Conservation (phyloP, 1,140 invertebrate species). For the Megathymus violae region DNA sequence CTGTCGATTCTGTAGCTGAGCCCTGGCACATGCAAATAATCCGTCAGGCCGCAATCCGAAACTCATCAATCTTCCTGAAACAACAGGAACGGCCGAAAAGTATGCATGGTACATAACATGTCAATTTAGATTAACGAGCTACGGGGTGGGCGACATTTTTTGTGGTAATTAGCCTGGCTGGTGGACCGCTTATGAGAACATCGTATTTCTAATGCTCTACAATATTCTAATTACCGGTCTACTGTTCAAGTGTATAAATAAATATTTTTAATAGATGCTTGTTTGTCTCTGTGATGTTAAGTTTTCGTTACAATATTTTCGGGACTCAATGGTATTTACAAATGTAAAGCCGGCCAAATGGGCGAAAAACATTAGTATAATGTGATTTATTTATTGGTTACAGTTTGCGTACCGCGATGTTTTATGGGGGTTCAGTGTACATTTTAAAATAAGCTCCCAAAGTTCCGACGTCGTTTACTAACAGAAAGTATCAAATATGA, state of each 20-base stretch:
- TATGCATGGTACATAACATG: slow-evolving; percentile 48
- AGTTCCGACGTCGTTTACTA: too few relatives aligned
- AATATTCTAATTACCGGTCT: slow-evolving; percentile 17
- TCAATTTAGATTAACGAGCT: slow-evolving; percentile 64
- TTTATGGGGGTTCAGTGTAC: too few relatives aligned
- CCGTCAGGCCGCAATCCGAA: slow-evolving; percentile 18
- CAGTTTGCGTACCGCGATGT: too few relatives aligned
- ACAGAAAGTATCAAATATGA: too few relatives aligned
- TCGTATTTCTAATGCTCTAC: slow-evolving; percentile 5
- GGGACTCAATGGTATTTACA: too few relatives aligned
- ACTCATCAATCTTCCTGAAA: slow-evolving; percentile 37
- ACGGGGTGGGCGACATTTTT: slow-evolving; percentile 64
- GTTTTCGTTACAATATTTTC: too few relatives aligned
- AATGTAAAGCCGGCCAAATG: too few relatives aligned
- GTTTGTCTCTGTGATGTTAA: too few relatives aligned
- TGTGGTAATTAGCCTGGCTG: slow-evolving; percentile 63
- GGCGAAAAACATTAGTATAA: too few relatives aligned
- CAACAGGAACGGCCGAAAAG: slow-evolving; percentile 19
- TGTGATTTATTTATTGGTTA: too few relatives aligned
- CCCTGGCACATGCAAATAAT: slow-evolving; percentile 15
- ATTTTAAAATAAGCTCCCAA: too few relatives aligned
- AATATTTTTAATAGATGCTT: too few relatives aligned
- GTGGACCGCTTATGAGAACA: slow-evolving; percentile 34
- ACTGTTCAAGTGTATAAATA: slow-evolving; percentile 14
- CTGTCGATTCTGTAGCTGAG: not conserved